Conservation (phyloP, 2,113 vertebrate species). For the Grammomys surdaster region DNA sequence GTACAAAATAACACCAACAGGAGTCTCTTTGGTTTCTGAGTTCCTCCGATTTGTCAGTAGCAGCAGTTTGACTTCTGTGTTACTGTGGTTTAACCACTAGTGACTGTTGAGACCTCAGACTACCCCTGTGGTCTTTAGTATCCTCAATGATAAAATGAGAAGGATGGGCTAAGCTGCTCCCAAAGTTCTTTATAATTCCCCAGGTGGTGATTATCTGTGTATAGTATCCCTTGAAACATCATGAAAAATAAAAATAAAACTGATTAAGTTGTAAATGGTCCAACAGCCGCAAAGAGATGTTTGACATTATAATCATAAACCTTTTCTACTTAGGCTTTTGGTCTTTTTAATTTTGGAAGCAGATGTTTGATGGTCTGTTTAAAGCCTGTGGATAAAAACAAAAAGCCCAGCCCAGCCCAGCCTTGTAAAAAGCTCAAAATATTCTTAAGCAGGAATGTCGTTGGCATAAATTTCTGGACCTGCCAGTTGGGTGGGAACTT, state of each 20-base stretch:
- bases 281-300: conserved; percentile 70
- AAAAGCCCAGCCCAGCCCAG: background rate
- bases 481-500: conserved; percentile 67
- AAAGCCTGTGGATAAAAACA: conserved; percentile 16
- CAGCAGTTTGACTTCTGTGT: background rate
- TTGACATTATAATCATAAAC: conserved; percentile 68
- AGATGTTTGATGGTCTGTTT: conserved; percentile 76
- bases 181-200: conserved; percentile 2
- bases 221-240: conserved; percentile 52
- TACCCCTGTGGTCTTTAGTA: conserved; percentile 7
- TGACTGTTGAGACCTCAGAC: conserved; percentile 24
- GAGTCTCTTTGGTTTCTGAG: background rate
- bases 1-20: background rate
- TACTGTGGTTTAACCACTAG: background rate
- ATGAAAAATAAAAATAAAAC: conserved; percentile 71
- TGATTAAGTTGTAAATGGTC: conserved; percentile 70
- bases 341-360: conserved; percentile 76
- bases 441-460: conserved; percentile 62
- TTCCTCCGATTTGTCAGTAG: background rate
- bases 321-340: conserved; percentile 53
- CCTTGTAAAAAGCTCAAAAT: conserved; percentile 66
- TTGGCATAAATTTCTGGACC: conserved; percentile 70
- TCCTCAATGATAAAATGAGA: conserved; percentile 55
- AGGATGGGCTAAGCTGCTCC: background rate
- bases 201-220: conserved; percentile 36